A percentile compares a stretch with the other conserved stretches of the same genome.
Conservation (phyloP, 2,888 invertebrate species). For the Ochlodes sylvanus region DNA sequence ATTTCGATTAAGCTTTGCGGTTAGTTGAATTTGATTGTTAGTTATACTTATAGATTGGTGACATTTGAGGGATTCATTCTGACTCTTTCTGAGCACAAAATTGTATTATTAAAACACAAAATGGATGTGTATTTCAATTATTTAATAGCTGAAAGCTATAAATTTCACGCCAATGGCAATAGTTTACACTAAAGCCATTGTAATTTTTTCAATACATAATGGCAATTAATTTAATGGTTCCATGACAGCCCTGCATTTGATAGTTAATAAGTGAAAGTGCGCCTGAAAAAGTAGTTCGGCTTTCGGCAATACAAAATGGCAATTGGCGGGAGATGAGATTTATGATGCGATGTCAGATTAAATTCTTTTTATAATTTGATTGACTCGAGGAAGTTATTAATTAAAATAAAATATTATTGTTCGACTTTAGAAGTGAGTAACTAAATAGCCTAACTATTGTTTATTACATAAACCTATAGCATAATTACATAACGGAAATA, state of each 20-base stretch:
- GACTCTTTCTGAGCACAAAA: too few relatives aligned
- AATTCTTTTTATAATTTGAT: slow-evolving; percentile 6
- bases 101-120: too few relatives aligned
- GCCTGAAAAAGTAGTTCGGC: slow-evolving; percentile 44
- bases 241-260: slow-evolving; percentile 32
- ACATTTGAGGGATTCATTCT: too few relatives aligned
- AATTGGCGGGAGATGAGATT: slow-evolving; percentile 36
- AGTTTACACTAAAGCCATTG: too few relatives aligned
- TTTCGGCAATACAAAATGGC: slow-evolving; percentile 40
- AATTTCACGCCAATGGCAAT: neutral
- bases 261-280: slow-evolving; percentile 23
- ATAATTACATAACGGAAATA: too few relatives aligned
- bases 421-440: neutral
- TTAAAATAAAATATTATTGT: neutral
- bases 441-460: neutral
- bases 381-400: slow-evolving; percentile 8
- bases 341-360: slow-evolving; percentile 17
- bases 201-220: neutral
- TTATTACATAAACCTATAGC: too few relatives aligned
- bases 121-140: too few relatives aligned
- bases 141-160: too few relatives aligned
- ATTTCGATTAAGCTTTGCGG: too few relatives aligned
- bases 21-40: too few relatives aligned
- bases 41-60: too few relatives aligned
- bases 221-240: neutral